Conservation (phyloP, 2,113 vertebrate genomes). For the Columba livia region DNA sequence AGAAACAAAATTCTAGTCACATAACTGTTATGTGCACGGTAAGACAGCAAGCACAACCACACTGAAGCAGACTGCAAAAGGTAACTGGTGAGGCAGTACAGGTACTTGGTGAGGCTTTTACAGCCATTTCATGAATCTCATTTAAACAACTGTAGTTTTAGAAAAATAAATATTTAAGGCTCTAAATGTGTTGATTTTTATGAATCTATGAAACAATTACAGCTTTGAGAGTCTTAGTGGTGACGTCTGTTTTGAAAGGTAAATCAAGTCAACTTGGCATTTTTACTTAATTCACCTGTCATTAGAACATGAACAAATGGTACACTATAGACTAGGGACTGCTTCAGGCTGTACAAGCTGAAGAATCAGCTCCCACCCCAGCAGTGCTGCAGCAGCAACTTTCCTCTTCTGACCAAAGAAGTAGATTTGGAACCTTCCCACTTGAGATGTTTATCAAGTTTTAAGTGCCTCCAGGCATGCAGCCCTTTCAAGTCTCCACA, state of each 20-base stretch:
- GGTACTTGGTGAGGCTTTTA: background rate
- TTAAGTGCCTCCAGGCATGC: background rate
- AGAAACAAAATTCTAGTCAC: background rate
- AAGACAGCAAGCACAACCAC: background rate
- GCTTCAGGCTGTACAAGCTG: background rate
- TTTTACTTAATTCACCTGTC: background rate
- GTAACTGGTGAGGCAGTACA: background rate
- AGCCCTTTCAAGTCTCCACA: background rate
- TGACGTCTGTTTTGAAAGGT: background rate
- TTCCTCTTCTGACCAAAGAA: background rate
- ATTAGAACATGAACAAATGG: background rate
- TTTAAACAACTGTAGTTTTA: background rate
- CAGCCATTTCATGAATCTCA: background rate
- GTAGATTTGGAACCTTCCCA: background rate
- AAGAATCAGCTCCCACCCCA: background rate
- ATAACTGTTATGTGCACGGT: background rate
- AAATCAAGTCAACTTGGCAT: background rate
- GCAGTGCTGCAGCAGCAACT: background rate
- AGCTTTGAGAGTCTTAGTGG: background rate
- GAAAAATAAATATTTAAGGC: background rate
- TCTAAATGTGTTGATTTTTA: background rate
- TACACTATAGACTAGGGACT: background rate
- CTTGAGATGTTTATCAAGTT: background rate
- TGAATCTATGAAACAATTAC: background rate
- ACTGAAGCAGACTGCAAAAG: background rate